A percentile compares a stretch with the other conserved stretches of the same genome.
Conservation (phyloP, 2,797 vertebrate genomes). For the Urosaurus nigricauda region DNA sequence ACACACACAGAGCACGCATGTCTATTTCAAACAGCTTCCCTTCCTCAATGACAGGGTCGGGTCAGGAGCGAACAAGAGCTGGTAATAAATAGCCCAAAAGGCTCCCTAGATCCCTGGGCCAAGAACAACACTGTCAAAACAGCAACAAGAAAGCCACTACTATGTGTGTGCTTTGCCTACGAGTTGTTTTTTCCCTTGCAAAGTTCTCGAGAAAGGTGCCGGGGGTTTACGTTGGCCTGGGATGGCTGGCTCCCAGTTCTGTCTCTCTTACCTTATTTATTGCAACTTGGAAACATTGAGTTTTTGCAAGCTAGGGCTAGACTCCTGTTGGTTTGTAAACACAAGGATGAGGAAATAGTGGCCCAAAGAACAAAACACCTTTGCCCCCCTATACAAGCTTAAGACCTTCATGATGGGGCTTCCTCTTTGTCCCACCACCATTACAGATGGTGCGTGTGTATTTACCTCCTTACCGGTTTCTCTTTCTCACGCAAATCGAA, state of each 20-base stretch:
- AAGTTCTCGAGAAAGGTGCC: background rate
- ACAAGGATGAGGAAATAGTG: no score
- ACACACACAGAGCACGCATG: background rate
- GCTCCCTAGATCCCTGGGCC: background rate
- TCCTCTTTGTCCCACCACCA: no score
- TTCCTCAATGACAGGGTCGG: conserved; percentile 10
- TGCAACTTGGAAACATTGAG: no score
- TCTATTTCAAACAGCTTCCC: rapidly evolving
- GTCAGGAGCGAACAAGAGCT: conserved; percentile 16
- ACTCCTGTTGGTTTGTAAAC: no score
- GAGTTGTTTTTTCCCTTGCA: background rate
- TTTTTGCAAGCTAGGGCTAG: no score
- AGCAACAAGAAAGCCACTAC: conserved; percentile 1
- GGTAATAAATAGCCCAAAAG: background rate
- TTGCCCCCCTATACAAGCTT: no score
- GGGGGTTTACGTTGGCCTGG: background rate
- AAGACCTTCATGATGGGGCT: no score
- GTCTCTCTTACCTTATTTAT: background rate
- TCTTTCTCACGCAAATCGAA: no score
- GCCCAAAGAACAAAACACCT: no score
- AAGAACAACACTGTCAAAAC: conserved; percentile 37
- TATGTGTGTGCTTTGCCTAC: rapidly evolving
- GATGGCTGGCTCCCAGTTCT: background rate
- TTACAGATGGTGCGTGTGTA: no score
- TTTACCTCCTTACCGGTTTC: no score